Evolutionary conservation across 2,888 invertebrate genomes (phyloP), one percentile per base, ranked within the genome.

Genomic region (Amphiduros pacificus): DNA sequence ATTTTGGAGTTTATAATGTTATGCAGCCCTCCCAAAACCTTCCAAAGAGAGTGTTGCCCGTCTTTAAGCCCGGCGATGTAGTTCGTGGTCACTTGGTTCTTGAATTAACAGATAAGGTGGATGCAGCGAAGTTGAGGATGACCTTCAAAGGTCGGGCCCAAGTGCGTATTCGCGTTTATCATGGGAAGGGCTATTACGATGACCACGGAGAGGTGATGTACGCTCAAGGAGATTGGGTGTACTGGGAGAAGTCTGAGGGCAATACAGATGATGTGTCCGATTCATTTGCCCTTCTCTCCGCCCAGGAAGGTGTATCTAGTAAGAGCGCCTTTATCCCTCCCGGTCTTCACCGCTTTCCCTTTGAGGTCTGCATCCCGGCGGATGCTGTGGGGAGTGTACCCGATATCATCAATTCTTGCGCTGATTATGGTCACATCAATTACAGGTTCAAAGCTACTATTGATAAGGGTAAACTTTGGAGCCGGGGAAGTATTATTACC

Each of bases 371-470:
- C 5, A 4, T 60, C 9, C 60, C 60, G 4, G 28, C 1, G 4
- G 31, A 27, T 28, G 53, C 41, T 14, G n/a, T 14, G 2, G 27
- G 17, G 9, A 44, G 53, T 5, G 53, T 28, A 4, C 53, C 60
- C 9, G 41, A 53, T 1, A n/a, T 60, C 6, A 9, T 27, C 2
- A 41, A 36, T 5, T 11, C 32, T 32, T 53, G 48, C 17, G 24
- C 20, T 5, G 32, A 60, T 36, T 52, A 41, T 14, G 60, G 28
- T 3, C 24, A 40, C n/a, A 1, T 60, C n/a, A 6, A 22, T 1
- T 60, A 51, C 24, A 20, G 41, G 27, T 22, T 60, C 5, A 60
- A 60, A 28, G 60, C 54, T 11, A 41, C 31, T n/a, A 60, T 60
- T 28, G 54, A 26, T 14, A 40, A 32, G 24, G 60, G 60, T 11